These are phyloP conservation scores for Drosophila ananassae DNA, from an alignment of 1,140 invertebrate genomes.

Conservation along the genomic window DNA sequence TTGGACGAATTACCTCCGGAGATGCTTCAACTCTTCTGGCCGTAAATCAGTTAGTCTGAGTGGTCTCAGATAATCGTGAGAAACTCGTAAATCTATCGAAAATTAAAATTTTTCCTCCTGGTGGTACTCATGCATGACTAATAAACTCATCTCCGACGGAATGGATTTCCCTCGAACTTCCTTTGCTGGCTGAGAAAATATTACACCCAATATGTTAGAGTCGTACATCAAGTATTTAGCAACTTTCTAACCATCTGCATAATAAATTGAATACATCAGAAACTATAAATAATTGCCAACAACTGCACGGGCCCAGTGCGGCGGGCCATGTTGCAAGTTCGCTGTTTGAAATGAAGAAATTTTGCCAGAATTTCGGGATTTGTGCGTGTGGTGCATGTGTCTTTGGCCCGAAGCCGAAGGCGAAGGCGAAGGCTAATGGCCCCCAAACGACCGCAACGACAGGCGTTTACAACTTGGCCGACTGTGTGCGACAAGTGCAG, in stretches of 20 bases:
- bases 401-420: conserved; percentile 42
- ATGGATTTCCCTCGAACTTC: conserved; percentile 20
- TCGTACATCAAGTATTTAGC: conserved; percentile 75
- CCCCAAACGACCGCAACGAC: conserved; percentile 50
- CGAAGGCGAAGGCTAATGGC: conserved; percentile 72
- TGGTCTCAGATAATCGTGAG: conserved; percentile 30
- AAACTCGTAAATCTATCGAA: conserved; percentile 30
- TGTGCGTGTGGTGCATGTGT: conserved; percentile 46
- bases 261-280: conserved; percentile 83
- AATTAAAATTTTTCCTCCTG: conserved; percentile 17
- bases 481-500: conserved; percentile 71
- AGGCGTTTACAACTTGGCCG: conserved; percentile 66
- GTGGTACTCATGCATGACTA: conserved; percentile 31
- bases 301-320: conserved; percentile 49
- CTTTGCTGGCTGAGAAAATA: conserved; percentile 26
- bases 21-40: neutral
- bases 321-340: conserved; percentile 51
- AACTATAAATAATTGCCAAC: conserved; percentile 82
- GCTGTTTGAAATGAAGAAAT: conserved; percentile 71
- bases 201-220: conserved; percentile 73
- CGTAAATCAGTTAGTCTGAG: conserved; percentile 18
- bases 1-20: conserved; percentile 10
- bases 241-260: conserved; percentile 76
- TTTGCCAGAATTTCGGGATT: conserved; percentile 80
- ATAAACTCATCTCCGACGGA: conserved; percentile 31